Evolutionary conservation across 2,797 vertebrate genomes (phyloP).

Genomic region (Coregonus suidteri): DNA sequence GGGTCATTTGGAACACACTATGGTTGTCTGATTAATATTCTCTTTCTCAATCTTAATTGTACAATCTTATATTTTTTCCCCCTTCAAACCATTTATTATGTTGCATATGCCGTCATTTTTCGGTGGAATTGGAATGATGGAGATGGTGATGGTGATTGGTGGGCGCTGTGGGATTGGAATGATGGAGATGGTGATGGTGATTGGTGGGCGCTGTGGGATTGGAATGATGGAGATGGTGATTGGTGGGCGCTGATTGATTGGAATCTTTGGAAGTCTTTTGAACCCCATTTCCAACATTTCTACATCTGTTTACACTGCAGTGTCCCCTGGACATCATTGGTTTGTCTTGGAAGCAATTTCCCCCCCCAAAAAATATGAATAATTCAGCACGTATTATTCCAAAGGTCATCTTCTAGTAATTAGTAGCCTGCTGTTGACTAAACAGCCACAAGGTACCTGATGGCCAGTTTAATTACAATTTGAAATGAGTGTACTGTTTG

Average conservation of each 20-base stretch:
- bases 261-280: constrained; percentile 44
- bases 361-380: constrained; percentile 77
- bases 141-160: too few relatives aligned
- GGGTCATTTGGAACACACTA: background rate
- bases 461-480: constrained; percentile 87
- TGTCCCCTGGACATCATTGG: constrained; percentile 67
- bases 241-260: background rate
- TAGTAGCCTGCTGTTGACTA: constrained; percentile 86
- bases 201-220: too few relatives aligned
- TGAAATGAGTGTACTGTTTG: constrained; percentile 83
- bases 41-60: too few relatives aligned
- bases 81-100: background rate
- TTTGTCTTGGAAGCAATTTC: constrained; percentile 79
- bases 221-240: too few relatives aligned
- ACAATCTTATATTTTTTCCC: background rate
- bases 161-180: too few relatives aligned
- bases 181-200: too few relatives aligned
- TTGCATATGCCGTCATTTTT: background rate
- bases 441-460: constrained; percentile 85
- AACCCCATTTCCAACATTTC: constrained; percentile 2
- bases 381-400: constrained; percentile 86
- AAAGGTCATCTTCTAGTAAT: constrained; percentile 89
- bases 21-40: constrained; percentile 22
- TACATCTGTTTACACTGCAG: constrained; percentile 48
- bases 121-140: too few relatives aligned